These are phyloP conservation scores for Hylyphantes graminicola DNA, from an alignment of 1,140 invertebrate species.

Conservation along the genomic window DNA sequence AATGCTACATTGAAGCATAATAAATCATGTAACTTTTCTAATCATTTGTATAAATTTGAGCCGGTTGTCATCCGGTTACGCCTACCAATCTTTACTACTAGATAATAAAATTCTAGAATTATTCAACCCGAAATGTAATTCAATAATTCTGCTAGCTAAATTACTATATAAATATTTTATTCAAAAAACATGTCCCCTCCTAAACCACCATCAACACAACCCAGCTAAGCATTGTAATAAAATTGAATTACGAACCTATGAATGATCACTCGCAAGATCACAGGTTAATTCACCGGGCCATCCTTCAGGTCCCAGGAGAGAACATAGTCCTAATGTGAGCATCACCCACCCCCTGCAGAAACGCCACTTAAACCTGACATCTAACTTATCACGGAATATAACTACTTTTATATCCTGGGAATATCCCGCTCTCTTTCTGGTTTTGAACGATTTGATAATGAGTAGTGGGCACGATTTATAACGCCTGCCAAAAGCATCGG, in stretches of 20 bases:
- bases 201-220: neutral
- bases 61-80: too few species aligned
- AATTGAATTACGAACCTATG: neutral
- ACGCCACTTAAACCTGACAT: slow-evolving; percentile 43
- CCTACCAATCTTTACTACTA: too few species aligned
- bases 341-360: slow-evolving; percentile 1
- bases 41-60: too few species aligned
- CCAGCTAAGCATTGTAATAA: neutral
- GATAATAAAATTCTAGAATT: too few species aligned
- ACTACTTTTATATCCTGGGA: slow-evolving; percentile 1
- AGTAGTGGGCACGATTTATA: slow-evolving; percentile 36
- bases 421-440: slow-evolving; percentile 12
- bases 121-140: too few species aligned
- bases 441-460: slow-evolving; percentile 41
- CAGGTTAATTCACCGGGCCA: slow-evolving; percentile 15
- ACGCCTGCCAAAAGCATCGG: slow-evolving; percentile 17
- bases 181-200: too few species aligned
- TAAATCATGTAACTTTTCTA: too few species aligned
- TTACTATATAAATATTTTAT: too few species aligned
- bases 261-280: slow-evolving; percentile 27
- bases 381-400: slow-evolving; percentile 31
- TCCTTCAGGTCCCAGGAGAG: neutral
- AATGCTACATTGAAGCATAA: too few species aligned
- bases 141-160: too few species aligned
- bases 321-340: slow-evolving; percentile 2